These are phyloP conservation scores for Pheosia gnoma DNA, from an alignment of 2,888 invertebrate species.

Conservation along the genomic window DNA sequence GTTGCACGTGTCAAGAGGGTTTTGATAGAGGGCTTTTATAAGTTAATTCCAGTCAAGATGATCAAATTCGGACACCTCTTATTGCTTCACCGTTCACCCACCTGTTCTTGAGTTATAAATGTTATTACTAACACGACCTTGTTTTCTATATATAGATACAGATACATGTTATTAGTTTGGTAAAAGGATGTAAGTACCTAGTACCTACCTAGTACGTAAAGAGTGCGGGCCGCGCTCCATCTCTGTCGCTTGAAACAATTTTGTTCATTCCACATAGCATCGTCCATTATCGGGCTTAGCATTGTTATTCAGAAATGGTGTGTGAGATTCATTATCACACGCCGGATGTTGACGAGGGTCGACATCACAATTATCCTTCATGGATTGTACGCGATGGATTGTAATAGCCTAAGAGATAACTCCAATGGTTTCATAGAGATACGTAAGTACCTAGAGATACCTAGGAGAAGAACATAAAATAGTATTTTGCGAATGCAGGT, in stretches of 20 bases:
- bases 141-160: too few relatives aligned
- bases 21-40: too few relatives aligned
- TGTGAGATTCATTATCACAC: constrained; percentile 3
- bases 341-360: constrained; percentile 1
- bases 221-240: too few relatives aligned
- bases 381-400: neutral
- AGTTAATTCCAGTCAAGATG: neutral
- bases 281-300: neutral
- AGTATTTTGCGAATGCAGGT: too few relatives aligned
- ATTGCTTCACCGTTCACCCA: neutral
- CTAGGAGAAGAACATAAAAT: neutral
- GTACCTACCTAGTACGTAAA: too few relatives aligned
- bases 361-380: neutral
- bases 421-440: neutral
- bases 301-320: constrained; percentile 2
- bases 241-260: neutral
- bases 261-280: neutral
- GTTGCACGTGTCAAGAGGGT: constrained; percentile 2
- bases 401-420: neutral
- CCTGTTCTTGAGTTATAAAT: too few relatives aligned
- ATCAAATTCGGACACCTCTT: neutral
- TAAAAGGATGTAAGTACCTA: too few relatives aligned
- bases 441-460: neutral
- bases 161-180: too few relatives aligned
- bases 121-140: too few relatives aligned